A percentile compares a stretch with the other conserved stretches of the same genome.
Evolutionary conservation across 2,113 vertebrate species (phyloP).

Genomic region (Bothrops jararaca): DNA sequence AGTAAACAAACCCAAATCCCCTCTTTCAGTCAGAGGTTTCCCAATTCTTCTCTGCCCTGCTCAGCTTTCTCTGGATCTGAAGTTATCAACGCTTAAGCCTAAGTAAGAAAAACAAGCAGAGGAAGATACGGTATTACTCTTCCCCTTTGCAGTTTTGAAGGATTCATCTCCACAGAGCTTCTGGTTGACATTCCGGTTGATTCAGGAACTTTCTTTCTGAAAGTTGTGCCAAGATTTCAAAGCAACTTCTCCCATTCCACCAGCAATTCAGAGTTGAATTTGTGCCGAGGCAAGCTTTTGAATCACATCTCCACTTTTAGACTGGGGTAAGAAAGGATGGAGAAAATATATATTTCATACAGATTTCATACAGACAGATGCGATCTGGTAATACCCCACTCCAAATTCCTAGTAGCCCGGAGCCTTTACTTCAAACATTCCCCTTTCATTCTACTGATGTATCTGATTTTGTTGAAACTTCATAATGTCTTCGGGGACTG

Average conservation of each 20-base stretch:
- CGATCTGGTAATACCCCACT: background rate
- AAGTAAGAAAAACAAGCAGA: background rate
- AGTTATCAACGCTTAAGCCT: background rate
- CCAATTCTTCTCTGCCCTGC: background rate
- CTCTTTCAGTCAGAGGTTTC: background rate
- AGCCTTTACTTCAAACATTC: background rate
- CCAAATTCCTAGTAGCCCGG: background rate
- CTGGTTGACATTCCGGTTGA: background rate
- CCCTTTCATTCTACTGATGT: background rate
- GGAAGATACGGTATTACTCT: background rate
- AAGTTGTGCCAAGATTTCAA: background rate
- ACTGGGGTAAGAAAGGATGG: background rate
- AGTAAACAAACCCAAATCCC: background rate
- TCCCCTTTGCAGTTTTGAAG: background rate
- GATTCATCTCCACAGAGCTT: background rate
- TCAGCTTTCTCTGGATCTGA: background rate
- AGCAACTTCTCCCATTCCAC: background rate
- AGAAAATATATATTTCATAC: background rate
- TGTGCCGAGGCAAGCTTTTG: background rate
- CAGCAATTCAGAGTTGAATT: background rate
- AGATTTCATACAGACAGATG: background rate
- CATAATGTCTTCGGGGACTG: background rate
- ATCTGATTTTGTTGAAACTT: conserved; percentile 31
- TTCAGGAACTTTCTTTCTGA: background rate
- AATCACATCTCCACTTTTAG: background rate